These are phyloP conservation scores for Drosophila sordidapex DNA, from an alignment of 2,888 invertebrate genomes.

Conservation along the genomic window DNA sequence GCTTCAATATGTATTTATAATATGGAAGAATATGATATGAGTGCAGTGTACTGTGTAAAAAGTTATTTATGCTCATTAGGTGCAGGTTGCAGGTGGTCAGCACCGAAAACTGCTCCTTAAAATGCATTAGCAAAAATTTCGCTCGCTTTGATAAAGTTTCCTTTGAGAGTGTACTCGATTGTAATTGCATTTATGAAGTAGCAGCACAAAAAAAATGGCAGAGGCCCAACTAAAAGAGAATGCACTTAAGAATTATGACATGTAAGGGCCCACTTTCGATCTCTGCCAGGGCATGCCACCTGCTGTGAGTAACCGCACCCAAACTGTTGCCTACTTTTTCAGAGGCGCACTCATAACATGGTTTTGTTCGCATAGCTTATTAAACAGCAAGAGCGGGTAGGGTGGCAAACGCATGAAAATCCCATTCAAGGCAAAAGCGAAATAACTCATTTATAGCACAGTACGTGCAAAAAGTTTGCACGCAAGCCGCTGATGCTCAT, in stretches of 20 bases:
- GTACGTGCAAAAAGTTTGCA: constrained; percentile 64
- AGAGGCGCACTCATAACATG: constrained; percentile 36
- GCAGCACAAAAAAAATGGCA: background rate
- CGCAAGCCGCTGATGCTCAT: constrained; percentile 16
- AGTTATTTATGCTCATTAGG: background rate
- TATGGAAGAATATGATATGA: background rate
- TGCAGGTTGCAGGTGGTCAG: background rate
- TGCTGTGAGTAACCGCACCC: constrained; percentile 32
- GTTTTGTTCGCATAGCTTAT: constrained; percentile 33
- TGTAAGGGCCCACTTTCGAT: constrained; percentile 2
- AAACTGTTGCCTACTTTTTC: constrained; percentile 58
- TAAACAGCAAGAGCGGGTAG: constrained; percentile 14
- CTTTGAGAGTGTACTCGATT: background rate
- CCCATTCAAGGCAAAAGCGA: constrained; percentile 42
- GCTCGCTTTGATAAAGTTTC: background rate
- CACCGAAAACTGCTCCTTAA: too few relatives aligned
- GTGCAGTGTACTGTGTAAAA: background rate
- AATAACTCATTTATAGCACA: constrained; percentile 72
- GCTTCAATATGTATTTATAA: background rate
- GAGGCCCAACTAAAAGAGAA: background rate
- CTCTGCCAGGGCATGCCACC: constrained; percentile 6
- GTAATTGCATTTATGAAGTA: background rate
- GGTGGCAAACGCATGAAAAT: constrained; percentile 23
- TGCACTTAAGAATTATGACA: background rate
- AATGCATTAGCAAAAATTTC: background rate